Conservation (phyloP, 2,113 vertebrate genomes). For the Xiphorhynchus elegans region DNA sequence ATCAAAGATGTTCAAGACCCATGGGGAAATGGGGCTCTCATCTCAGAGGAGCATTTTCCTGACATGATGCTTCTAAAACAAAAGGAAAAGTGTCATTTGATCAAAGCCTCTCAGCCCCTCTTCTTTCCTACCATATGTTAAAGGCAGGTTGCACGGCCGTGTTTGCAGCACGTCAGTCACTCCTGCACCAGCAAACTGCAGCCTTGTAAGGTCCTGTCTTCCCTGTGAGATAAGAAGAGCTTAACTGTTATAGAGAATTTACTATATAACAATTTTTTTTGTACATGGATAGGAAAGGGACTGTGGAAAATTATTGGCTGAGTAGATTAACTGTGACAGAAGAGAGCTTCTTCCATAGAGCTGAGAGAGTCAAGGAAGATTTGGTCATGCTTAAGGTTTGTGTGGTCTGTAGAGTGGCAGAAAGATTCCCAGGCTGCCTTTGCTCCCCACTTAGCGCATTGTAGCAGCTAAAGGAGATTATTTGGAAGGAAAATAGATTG, state of each 20-base stretch:
- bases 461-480: neutral
- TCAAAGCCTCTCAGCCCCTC: conserved; percentile 51
- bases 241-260: neutral
- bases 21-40: conserved; percentile 47
- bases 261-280: neutral
- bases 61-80: conserved; percentile 59
- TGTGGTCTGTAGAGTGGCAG: neutral
- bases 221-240: neutral
- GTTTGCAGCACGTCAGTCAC: neutral
- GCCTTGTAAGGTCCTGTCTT: neutral
- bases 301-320: neutral
- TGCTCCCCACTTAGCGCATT: neutral
- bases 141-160: neutral
- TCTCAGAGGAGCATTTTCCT: conserved; percentile 62
- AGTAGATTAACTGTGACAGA: neutral
- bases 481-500: neutral
- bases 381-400: neutral
- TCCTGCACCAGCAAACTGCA: neutral
- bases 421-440: neutral
- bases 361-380: neutral
- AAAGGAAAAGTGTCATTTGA: conserved; percentile 64
- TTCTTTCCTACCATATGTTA: neutral
- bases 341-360: neutral
- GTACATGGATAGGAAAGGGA: neutral
- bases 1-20: conserved; percentile 65